A percentile compares a stretch with the other conserved stretches of the same genome.
These are phyloP conservation scores for Aphaenogaster ashmeadi DNA, from an alignment of 1,140 invertebrate species.

Conservation along the genomic window DNA sequence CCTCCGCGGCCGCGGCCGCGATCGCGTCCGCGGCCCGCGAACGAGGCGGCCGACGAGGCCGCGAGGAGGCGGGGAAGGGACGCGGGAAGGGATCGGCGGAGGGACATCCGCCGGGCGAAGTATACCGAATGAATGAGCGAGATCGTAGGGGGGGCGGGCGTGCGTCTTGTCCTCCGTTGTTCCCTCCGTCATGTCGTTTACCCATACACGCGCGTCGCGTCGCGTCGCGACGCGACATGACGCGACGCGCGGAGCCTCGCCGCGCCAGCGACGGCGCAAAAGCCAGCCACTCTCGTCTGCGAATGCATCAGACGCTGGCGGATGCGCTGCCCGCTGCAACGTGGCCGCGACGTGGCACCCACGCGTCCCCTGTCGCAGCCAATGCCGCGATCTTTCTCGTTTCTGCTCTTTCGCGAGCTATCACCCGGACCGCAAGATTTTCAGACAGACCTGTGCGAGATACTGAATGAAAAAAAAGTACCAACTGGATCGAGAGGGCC, in stretches of 20 bases:
- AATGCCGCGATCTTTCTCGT: not conserved
- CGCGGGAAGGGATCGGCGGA: slow-evolving; percentile 17
- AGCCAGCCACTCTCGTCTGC: slow-evolving; percentile 60
- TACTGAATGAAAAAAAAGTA: slow-evolving; percentile 48
- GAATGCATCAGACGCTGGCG: slow-evolving; percentile 48
- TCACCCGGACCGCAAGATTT: not conserved
- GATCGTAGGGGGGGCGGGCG: not conserved
- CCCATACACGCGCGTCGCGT: slow-evolving; percentile 37
- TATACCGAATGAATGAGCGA: slow-evolving; percentile 46
- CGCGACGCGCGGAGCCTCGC: slow-evolving; percentile 13
- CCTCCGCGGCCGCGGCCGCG: slow-evolving; percentile 37
- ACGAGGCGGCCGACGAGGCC: slow-evolving; percentile 30
- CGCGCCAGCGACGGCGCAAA: slow-evolving; percentile 65
- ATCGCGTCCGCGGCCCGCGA: slow-evolving; percentile 57
- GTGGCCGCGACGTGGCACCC: slow-evolving; percentile 42
- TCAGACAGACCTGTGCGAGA: not conserved
- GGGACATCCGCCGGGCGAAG: slow-evolving; percentile 36
- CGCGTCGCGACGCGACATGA: slow-evolving; percentile 10
- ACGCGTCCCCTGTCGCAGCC: slow-evolving; percentile 31
- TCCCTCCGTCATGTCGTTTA: slow-evolving; percentile 32
- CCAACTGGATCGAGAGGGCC: slow-evolving; percentile 12
- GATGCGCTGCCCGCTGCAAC: slow-evolving; percentile 57
- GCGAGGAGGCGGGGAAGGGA: slow-evolving; percentile 11
- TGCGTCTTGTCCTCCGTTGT: slow-evolving; percentile 49
- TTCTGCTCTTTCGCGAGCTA: not conserved